Evolutionary conservation across 1,140 invertebrate genomes (phyloP), one percentile per base, ranked within the genome.

Genomic region (Lerema accius): DNA sequence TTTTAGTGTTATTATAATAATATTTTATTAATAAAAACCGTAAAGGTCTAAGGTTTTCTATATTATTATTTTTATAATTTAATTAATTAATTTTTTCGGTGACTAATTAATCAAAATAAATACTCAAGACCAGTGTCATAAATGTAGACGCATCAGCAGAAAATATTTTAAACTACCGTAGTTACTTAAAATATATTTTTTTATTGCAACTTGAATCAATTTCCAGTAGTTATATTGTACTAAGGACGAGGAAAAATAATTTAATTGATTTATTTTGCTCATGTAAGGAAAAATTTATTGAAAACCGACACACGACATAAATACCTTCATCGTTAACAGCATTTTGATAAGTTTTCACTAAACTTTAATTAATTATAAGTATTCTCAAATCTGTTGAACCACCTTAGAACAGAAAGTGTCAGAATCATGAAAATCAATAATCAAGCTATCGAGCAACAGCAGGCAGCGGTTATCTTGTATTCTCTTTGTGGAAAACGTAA

Each of bases 401-500:
- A 45, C 53, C 40, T 35, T 45, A 58, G 10, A 16, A 45, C 4
- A 6, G 53, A 58, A 58, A 58, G 16, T 58, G 53, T 58, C 53
- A 58, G 53, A 45, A 58, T 37, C 35, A 9, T 37, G 35, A 56
- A 48, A 48, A 58, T 58, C 53, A 58, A 58, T 58, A 58, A 46
- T 35, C 53, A 16, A 15, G 40, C 53, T 45, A 56, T 35, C 53
- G 14, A 15, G 40, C 53, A 56, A 56, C 11, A 56, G 40, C 51
- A 51, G 32, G 32, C 3, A 32, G 32, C 6, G 19, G 28, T 4
- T 4, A 32, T 7, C 9, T 32, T 32, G 28, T 32, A 32, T 37
- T 37, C 35, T 4, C 1, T 11, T 37, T 37, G 35, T 1, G n/a
- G 35, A 37, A 37, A 37, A 37, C n/a, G 28, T 6, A 28, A 56